phyloP scores from a whole-genome alignment of 2,113 vertebrate species.

The Pachycephala philippinensis region DNA sequence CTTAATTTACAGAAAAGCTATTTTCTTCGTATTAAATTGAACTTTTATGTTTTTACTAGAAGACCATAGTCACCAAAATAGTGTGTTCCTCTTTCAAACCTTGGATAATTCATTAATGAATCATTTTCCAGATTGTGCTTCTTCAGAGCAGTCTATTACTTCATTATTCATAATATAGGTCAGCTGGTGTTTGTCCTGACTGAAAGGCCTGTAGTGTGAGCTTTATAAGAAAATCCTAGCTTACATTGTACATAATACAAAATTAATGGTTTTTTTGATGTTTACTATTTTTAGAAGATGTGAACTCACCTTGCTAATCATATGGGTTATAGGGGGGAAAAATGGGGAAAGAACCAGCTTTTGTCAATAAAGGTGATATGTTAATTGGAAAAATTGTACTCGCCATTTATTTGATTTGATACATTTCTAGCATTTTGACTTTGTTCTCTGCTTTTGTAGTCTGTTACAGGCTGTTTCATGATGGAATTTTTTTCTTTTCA shows the following conservation, averaged over 20 bases:
- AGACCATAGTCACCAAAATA: background rate
- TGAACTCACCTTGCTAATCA: background rate
- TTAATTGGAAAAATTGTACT: background rate
- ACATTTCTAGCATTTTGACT: background rate
- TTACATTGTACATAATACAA: background rate
- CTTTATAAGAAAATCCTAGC: background rate
- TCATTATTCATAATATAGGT: background rate
- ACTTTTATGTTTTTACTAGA: background rate
- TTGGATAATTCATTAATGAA: background rate
- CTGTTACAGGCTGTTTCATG: background rate
- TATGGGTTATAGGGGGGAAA: accelerated
- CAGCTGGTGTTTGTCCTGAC: background rate
- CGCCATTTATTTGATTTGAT: background rate
- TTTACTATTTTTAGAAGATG: background rate
- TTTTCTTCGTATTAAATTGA: background rate
- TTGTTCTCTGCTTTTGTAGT: background rate
- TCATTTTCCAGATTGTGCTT: background rate
- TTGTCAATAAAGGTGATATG: background rate
- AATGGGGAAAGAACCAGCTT: background rate
- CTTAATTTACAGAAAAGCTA: background rate
- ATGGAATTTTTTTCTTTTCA: background rate
- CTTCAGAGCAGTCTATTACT: background rate
- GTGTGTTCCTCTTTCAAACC: background rate
- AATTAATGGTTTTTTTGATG: background rate
- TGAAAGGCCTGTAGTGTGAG: background rate